These are phyloP conservation scores for Mimachlamys varia DNA, from an alignment of 2,888 invertebrate species.

Conservation along the genomic window DNA sequence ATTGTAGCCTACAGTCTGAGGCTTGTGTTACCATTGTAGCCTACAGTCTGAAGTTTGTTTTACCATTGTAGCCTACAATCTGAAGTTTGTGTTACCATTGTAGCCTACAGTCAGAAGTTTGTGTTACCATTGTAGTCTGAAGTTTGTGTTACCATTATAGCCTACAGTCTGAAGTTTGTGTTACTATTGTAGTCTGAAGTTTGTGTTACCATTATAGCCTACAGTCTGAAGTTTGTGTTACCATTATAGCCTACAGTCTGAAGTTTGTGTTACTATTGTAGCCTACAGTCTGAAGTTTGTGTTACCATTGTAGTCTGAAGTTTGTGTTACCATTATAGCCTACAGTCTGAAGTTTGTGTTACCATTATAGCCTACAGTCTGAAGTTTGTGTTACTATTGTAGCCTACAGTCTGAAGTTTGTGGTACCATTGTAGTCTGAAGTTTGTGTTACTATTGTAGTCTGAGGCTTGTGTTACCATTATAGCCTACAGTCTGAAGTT, in stretches of 20 bases:
- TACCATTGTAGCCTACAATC: conserved; percentile 44
- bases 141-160: too few relatives aligned
- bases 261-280: too few relatives aligned
- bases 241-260: too few relatives aligned
- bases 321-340: background rate
- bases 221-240: conserved; percentile 75
- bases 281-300: conserved; percentile 70
- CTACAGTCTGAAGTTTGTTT: conserved; percentile 50
- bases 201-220: background rate
- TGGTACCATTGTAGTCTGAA: too few relatives aligned
- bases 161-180: conserved; percentile 72
- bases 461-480: too few relatives aligned
- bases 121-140: too few relatives aligned
- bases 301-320: conserved; percentile 57
- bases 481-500: conserved; percentile 55
- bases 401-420: conserved; percentile 69
- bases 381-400: too few relatives aligned
- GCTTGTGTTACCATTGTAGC: too few relatives aligned
- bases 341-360: conserved; percentile 74
- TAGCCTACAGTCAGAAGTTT: conserved; percentile 68
- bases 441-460: too few relatives aligned
- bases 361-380: too few relatives aligned
- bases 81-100: conserved; percentile 61
- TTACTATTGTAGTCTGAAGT: conserved; percentile 56
- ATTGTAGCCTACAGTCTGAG: conserved; percentile 65